Conservation (phyloP, 2,888 invertebrate species). For the Ophioninae sp. region DNA sequence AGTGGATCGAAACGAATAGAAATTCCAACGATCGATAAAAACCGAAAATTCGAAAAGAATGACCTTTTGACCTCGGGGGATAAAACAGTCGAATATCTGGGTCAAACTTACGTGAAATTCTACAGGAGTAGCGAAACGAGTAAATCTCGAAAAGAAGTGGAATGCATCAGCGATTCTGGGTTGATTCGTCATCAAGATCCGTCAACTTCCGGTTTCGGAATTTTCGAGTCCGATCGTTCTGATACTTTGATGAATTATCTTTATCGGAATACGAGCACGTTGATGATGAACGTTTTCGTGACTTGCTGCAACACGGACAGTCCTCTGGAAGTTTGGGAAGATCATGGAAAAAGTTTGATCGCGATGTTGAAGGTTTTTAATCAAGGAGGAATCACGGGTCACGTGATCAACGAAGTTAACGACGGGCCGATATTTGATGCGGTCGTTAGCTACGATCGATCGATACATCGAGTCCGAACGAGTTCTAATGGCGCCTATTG, state of each 20-base stretch:
- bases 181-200: no score
- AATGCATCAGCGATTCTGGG: constrained; percentile 65
- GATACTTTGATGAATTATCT: constrained; percentile 76
- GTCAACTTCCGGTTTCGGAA: no score
- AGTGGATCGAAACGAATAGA: constrained; percentile 77
- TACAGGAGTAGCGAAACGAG: constrained; percentile 71
- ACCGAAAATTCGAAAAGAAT: constrained; percentile 52
- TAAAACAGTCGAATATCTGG: constrained; percentile 72
- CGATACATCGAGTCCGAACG: constrained; percentile 70
- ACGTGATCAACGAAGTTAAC: constrained; percentile 70
- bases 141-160: constrained; percentile 55
- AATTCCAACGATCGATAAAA: constrained; percentile 73
- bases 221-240: constrained; percentile 58
- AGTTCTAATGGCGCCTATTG: constrained; percentile 76
- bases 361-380: constrained; percentile 70
- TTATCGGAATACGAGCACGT: constrained; percentile 76
- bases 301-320: constrained; percentile 77
- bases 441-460: constrained; percentile 73
- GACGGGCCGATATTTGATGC: constrained; percentile 74
- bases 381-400: constrained; percentile 73
- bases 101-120: constrained; percentile 68
- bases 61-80: constrained; percentile 70
- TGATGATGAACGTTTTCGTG: constrained; percentile 76
- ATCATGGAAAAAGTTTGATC: constrained; percentile 74
- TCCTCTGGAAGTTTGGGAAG: constrained; percentile 71